phyloP scores from a whole-genome alignment of 2,888 invertebrate genomes.

The Dugesia japonica region DNA sequence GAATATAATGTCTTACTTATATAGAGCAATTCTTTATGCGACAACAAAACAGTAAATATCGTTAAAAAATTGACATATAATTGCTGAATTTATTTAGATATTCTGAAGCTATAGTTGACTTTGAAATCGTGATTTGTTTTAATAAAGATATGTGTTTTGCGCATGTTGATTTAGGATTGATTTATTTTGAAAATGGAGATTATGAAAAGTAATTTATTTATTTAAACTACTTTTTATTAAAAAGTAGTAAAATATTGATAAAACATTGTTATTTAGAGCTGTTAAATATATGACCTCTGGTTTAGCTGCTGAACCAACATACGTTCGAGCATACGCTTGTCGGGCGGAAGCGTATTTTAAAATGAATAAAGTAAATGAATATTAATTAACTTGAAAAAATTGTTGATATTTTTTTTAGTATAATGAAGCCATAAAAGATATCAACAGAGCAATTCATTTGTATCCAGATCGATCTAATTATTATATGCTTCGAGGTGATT shows the following conservation, averaged over 20 bases:
- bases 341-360: slow-evolving; percentile 45
- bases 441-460: slow-evolving; percentile 45
- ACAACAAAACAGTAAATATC: slow-evolving; percentile 14
- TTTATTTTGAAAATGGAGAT: slow-evolving; percentile 43
- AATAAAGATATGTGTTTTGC: slow-evolving; percentile 45
- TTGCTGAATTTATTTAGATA: slow-evolving; percentile 36
- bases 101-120: slow-evolving; percentile 47
- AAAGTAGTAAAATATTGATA: too few species aligned
- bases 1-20: slow-evolving; percentile 44
- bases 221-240: background rate
- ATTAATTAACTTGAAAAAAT: too few species aligned
- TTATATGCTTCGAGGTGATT: slow-evolving; percentile 46
- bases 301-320: slow-evolving; percentile 46
- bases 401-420: slow-evolving; percentile 40
- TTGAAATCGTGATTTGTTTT: slow-evolving; percentile 44
- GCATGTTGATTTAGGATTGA: slow-evolving; percentile 46
- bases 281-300: slow-evolving; percentile 45
- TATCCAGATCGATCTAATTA: slow-evolving; percentile 44
- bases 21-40: slow-evolving; percentile 42
- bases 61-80: background rate
- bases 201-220: slow-evolving; percentile 40
- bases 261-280: slow-evolving; percentile 39
- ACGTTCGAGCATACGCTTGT: slow-evolving; percentile 45
- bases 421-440: slow-evolving; percentile 43
- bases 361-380: slow-evolving; percentile 44